Evolutionary conservation across 2,888 invertebrate species (phyloP).

Genomic region (Proisotoma minuta): DNA sequence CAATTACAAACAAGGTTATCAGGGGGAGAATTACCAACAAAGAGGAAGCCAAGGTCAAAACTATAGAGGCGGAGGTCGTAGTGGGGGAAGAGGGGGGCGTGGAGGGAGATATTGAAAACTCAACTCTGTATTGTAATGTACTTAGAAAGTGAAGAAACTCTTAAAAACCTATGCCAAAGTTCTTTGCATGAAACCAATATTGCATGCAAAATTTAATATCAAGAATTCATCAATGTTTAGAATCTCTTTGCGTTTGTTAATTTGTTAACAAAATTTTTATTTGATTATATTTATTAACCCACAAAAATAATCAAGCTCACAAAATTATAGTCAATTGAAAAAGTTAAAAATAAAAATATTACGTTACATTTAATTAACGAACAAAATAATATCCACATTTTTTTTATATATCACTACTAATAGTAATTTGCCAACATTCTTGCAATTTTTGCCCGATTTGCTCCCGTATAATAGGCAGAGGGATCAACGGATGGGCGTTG

Average conservation of each 20-base stretch:
- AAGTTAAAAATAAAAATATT: not conserved
- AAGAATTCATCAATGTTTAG: too few species aligned
- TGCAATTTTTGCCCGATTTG: constrained; percentile 39
- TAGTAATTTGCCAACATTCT: constrained; percentile 37
- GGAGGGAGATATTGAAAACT: constrained; percentile 9
- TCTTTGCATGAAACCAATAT: too few species aligned
- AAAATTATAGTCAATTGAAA: not conserved
- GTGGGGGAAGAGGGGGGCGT: constrained; percentile 45
- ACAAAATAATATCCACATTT: too few species aligned
- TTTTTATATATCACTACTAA: too few species aligned
- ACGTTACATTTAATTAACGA: not conserved
- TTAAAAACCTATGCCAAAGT: too few species aligned
- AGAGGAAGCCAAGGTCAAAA: constrained; percentile 20
- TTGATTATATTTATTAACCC: not conserved
- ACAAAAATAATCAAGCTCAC: not conserved
- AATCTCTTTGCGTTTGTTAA: too few species aligned
- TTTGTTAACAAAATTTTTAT: too few species aligned
- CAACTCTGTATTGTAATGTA: too few species aligned
- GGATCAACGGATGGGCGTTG: constrained; percentile 40
- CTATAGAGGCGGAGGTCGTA: constrained; percentile 22
- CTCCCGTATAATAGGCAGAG: constrained; percentile 40
- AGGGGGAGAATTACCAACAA: constrained; percentile 7
- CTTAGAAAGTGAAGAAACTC: too few species aligned
- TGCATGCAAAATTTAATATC: too few species aligned
- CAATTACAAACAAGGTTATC: constrained; percentile 1